phyloP scores from a whole-genome alignment of 2,888 invertebrate species.

The Drosophila longiperda region DNA sequence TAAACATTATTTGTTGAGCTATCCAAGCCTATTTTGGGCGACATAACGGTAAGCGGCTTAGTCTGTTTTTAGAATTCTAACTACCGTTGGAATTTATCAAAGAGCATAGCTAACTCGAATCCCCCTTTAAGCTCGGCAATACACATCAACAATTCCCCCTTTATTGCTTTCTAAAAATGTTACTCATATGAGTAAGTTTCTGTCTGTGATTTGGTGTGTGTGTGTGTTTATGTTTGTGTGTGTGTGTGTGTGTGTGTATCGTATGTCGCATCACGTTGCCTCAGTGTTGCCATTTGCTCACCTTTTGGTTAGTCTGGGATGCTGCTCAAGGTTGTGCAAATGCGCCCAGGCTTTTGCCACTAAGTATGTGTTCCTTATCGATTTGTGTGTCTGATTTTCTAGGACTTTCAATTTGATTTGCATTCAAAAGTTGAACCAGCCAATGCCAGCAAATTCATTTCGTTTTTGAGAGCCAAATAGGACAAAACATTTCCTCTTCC shows the following conservation, averaged over 20 bases:
- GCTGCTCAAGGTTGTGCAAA: constrained; percentile 44
- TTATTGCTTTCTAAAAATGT: constrained; percentile 37
- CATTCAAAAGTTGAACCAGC: constrained; percentile 44
- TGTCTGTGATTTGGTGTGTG: not conserved
- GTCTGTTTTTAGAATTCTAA: not conserved
- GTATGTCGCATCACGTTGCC: constrained; percentile 2
- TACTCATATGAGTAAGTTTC: constrained; percentile 8
- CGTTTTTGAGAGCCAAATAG: constrained; percentile 15
- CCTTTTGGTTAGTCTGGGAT: constrained; percentile 34
- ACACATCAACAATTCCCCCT: constrained; percentile 54
- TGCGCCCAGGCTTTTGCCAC: constrained; percentile 4
- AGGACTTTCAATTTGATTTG: constrained; percentile 50
- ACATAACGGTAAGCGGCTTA: not conserved
- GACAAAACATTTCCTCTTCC: constrained; percentile 10
- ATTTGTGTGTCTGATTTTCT: constrained; percentile 40
- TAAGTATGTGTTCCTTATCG: constrained; percentile 24
- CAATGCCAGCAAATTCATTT: constrained; percentile 54
- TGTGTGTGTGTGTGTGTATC: constrained; percentile 8
- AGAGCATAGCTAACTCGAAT: constrained; percentile 33
- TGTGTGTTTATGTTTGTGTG: not conserved
- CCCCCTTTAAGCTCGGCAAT: constrained; percentile 48
- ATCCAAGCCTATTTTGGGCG: too few relatives aligned
- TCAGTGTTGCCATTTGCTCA: constrained; percentile 38
- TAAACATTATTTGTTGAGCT: not conserved
- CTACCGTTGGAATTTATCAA: constrained; percentile 17